These are phyloP conservation scores for Xenotilapia longispinis DNA, from an alignment of 2,113 vertebrate species.

Conservation along the genomic window DNA sequence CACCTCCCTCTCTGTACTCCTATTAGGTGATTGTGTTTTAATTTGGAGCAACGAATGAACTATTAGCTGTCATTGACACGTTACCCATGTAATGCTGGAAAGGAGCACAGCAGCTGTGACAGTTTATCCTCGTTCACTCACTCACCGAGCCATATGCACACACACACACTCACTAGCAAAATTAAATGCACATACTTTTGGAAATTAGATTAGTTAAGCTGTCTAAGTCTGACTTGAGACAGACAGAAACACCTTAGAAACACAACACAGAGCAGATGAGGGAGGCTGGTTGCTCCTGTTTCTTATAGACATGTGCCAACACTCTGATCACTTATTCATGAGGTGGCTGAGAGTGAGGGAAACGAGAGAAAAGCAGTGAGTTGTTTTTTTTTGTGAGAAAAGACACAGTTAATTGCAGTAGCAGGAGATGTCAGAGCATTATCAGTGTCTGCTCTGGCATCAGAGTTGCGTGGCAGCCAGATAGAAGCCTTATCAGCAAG, in stretches of 20 bases:
- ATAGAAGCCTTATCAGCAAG: slow-evolving; percentile 32
- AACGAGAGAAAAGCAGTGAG: not conserved
- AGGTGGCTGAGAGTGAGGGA: not conserved
- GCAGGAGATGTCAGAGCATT: slow-evolving; percentile 33
- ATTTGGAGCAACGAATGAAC: slow-evolving; percentile 46
- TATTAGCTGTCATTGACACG: slow-evolving; percentile 36
- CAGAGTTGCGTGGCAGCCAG: slow-evolving; percentile 41
- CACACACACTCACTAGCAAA: not conserved
- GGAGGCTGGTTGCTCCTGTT: not conserved
- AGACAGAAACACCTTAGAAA: not conserved
- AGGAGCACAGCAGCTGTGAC: slow-evolving; percentile 35
- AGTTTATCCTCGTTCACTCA: slow-evolving; percentile 35
- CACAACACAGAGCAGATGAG: not conserved
- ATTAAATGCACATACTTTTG: slow-evolving; percentile 30
- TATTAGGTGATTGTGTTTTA: slow-evolving; percentile 57
- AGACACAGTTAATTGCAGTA: slow-evolving; percentile 51
- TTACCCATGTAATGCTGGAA: slow-evolving; percentile 15
- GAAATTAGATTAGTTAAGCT: slow-evolving; percentile 17
- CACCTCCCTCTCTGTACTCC: slow-evolving; percentile 37
- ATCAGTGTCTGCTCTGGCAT: slow-evolving; percentile 40
- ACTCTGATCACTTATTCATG: slow-evolving; percentile 28
- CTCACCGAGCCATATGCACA: not conserved
- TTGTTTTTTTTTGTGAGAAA: not conserved
- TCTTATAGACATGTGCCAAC: not conserved
- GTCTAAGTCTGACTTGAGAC: not conserved